These are phyloP conservation scores for Resseliella maxima DNA, from an alignment of 2,888 invertebrate species.

Conservation along the genomic window DNA sequence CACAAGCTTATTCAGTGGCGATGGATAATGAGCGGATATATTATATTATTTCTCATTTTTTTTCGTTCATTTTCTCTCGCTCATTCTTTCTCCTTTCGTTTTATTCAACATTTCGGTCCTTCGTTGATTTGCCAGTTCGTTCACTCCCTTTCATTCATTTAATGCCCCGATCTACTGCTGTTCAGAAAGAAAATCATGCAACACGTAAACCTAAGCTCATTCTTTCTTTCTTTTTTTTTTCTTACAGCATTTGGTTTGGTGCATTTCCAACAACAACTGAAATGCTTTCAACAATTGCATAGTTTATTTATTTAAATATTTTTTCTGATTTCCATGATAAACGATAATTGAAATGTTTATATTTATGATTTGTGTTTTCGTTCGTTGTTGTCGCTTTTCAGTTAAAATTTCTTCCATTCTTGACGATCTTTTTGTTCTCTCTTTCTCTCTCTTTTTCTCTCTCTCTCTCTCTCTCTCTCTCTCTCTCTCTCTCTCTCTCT, in stretches of 20 bases:
- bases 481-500: neutral
- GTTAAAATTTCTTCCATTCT: slow-evolving; percentile 28
- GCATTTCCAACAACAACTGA: neutral
- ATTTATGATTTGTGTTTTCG: slow-evolving; percentile 34
- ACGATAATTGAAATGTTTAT: slow-evolving; percentile 53
- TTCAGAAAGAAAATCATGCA: slow-evolving; percentile 36
- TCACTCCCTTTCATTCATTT: slow-evolving; percentile 45
- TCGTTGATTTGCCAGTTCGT: slow-evolving; percentile 38
- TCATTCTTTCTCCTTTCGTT: neutral
- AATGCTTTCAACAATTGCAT: slow-evolving; percentile 51
- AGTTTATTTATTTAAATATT: slow-evolving; percentile 2
- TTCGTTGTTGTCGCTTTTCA: slow-evolving; percentile 34
- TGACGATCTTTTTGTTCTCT: neutral
- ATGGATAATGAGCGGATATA: slow-evolving; percentile 53
- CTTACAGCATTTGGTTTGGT: neutral
- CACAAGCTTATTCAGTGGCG: slow-evolving; percentile 42
- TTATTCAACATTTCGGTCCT: neutral
- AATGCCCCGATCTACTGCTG: neutral
- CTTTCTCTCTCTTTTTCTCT: neutral
- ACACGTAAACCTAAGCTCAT: slow-evolving; percentile 26
- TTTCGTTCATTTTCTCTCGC: neutral
- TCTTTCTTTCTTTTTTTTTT: neutral
- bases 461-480: neutral
- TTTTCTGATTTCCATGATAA: slow-evolving; percentile 25
- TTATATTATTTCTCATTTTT: slow-evolving; percentile 45